Base-by-base conservation (phyloP, 2,888 invertebrate species). In the Drosophila lutescens region DNA sequence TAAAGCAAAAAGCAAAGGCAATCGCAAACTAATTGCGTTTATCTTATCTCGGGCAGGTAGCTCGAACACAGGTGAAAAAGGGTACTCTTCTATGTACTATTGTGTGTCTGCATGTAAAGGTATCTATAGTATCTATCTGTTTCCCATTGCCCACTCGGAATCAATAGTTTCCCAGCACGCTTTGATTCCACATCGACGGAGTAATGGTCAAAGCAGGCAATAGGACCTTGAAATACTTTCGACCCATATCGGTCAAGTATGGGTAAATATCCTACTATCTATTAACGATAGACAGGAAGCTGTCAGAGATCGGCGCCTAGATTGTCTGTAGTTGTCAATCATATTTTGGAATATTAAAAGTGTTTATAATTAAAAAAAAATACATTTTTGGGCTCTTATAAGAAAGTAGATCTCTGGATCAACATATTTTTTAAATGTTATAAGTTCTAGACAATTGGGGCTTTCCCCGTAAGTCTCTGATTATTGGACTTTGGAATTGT, bases 161-260 rank as follows among this genome's bases (percentile, higher is more conserved):
- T 59, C 50, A 62, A 72, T 72, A 38, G 55, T 38, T 55, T 32
- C 15, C 43, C 30, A 47, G 61, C 34, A 26, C 47, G 47, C 50
- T 68, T 59, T 59, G 56, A 41, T 54, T 70, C 38, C 40, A 20
- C 38, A 55, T 34, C 54, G 49, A 0, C 61, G 26, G 13, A 63
- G 26, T 26, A 26, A 83, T 88, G 83, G 88, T 87, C 38, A 83
- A 78, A n/a, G 69, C 86, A 4, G 58, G 80, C 44, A 8, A 82
- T 46, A 78, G 86, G 47, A 83, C 88, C 38, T 54, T 83, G 38
- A 86, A 74, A 80, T 75, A 88, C 50, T 83, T 88, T 61, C 80
- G 83, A 38, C 69, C 72, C 43, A 65, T 83, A 8, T 40, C 74
- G 74, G 76, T 83, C 30, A 71, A 63, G 23, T 70, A 72, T 73